These are phyloP conservation scores for Phalacrocorax pelagicus DNA, from an alignment of 2,113 vertebrate genomes.

Conservation along the genomic window DNA sequence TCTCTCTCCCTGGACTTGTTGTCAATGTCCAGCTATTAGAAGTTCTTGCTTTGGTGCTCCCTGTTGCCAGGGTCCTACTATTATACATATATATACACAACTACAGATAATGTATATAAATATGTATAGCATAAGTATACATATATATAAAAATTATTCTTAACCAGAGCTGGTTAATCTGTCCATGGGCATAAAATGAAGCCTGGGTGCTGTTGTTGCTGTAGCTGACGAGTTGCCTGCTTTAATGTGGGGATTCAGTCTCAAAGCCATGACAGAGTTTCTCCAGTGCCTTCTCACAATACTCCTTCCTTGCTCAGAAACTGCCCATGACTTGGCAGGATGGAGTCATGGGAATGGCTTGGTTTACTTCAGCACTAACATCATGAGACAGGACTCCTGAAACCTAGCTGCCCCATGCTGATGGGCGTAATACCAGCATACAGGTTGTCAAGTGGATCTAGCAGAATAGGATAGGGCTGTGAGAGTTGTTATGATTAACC, in stretches of 20 bases:
- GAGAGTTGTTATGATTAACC: neutral
- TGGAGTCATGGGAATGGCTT: neutral
- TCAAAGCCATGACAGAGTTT: neutral
- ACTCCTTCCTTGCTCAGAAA: neutral
- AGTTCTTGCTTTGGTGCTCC: neutral
- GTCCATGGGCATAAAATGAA: neutral
- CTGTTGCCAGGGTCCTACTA: neutral
- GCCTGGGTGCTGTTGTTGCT: neutral
- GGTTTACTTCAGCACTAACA: neutral
- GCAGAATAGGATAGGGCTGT: neutral
- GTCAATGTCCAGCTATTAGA: neutral
- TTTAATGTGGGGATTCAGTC: neutral
- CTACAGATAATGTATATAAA: neutral
- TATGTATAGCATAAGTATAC: neutral
- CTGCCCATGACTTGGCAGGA: neutral
- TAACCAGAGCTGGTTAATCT: neutral
- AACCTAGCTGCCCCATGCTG: neutral
- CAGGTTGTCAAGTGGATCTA: neutral
- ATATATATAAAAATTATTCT: neutral
- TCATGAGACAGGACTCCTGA: neutral
- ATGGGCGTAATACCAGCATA: neutral
- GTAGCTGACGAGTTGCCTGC: neutral
- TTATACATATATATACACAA: neutral
- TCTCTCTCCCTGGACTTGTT: neutral
- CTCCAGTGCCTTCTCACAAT: neutral